Evolutionary conservation across 2,113 vertebrate species (phyloP), one percentile per base, ranked within the genome.

Genomic region (Leptodactylus fuscus): DNA sequence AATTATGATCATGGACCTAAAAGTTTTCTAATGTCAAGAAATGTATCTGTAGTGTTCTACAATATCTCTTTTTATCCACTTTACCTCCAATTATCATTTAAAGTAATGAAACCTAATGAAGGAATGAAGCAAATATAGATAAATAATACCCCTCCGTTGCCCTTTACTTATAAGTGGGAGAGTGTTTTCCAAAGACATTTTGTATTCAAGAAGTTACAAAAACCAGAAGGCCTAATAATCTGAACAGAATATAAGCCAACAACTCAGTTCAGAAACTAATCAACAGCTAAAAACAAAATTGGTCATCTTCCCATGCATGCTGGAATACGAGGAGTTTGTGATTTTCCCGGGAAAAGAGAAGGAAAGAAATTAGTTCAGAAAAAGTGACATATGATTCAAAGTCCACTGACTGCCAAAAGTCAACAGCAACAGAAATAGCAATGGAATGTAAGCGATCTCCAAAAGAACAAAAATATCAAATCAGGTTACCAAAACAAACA

Each of bases 321-420:
- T 83, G 69, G 48, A 81, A 81, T 67, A 81, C 9, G 38, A 81
- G 41, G n/a, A 81, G 58, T 81, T 69, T 48, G 80, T 69, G 80
- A 67, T 48, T 67, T 81, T 81, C 60, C 44, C n/a, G 12, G 78
- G 78, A 62, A 81, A 81, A 81, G 27, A 51, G 13, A 29, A 71
- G 11, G 18, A 36, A 36, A 67, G 16, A 67, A 32, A 27, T 29
- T 6, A 20, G 44, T 70, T 73, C 13, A 55, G 32, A 82, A 82
- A 71, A 71, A 29, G 6, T 74, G n/a, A 55, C 69, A 83, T 74
- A 83, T 74, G 48, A 74, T 83, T 74, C 49, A 58, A 51, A 82
- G n/a, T 3, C 6, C 32, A 38, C 15, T 1, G 34, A 27, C 49
- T 74, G 81, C 81, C 81, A 83, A 83, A 74, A 44, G 16, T 55